Conservation (phyloP, 2,888 invertebrate genomes). For the Drosophila subquinaria region DNA sequence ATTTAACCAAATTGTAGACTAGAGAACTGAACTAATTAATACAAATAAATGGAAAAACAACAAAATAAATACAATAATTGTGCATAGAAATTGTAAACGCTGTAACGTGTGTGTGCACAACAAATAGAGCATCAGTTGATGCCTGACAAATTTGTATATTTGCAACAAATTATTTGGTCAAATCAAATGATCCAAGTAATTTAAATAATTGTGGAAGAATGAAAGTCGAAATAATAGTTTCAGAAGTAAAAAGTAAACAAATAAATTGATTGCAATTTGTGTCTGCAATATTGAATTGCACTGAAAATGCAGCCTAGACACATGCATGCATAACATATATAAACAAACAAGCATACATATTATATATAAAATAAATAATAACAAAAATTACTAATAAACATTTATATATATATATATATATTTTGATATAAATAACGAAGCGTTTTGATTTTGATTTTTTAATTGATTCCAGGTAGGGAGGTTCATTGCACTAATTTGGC, state of each 20-base stretch:
- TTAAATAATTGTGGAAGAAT: constrained; percentile 26
- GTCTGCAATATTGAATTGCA: constrained; percentile 37
- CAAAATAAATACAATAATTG: constrained; percentile 41
- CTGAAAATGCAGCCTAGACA: constrained; percentile 4
- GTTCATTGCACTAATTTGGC: constrained; percentile 40
- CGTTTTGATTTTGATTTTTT: constrained; percentile 59
- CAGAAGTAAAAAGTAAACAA: constrained; percentile 25
- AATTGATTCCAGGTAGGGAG: constrained; percentile 34
- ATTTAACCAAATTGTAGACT: constrained; percentile 47
- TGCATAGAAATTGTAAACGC: constrained; percentile 41
- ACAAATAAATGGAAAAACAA: constrained; percentile 12
- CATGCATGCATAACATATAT: constrained; percentile 11
- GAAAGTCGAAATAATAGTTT: constrained; percentile 34
- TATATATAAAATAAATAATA: constrained; percentile 25
- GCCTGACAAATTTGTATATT: constrained; percentile 29
- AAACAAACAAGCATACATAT: constrained; percentile 24
- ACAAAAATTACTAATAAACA: constrained; percentile 68
- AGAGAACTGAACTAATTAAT: constrained; percentile 46
- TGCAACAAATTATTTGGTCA: constrained; percentile 40
- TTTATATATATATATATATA: constrained; percentile 74
- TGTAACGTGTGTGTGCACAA: constrained; percentile 20
- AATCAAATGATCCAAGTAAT: constrained; percentile 27
- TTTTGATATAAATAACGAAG: constrained; percentile 66
- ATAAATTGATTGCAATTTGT: constrained; percentile 55
- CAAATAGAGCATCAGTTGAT: constrained; percentile 20